Evolutionary conservation across 2,113 vertebrate genomes (phyloP), one percentile per base, ranked within the genome.

Genomic region (Thalassoma bifasciatum): DNA sequence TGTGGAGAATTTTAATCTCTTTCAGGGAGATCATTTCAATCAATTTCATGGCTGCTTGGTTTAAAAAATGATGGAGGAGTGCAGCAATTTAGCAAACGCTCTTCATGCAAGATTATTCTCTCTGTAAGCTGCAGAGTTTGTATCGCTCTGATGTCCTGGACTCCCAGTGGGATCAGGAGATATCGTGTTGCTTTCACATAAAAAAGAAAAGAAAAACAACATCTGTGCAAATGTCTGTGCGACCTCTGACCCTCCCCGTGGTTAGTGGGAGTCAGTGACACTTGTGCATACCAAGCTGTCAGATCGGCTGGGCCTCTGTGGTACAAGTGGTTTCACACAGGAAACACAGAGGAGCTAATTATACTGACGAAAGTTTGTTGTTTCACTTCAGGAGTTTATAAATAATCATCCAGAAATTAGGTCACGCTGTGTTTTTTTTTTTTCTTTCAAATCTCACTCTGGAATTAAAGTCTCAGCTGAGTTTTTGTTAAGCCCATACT

Each of bases 251-350:
- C 81, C 49, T 51, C 22, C 1, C 59, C 37, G 66, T 51, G 63
- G 76, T 77, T 52, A 47, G 70, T 22, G 57, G 52, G 81, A 79
- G 61, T 51, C 72, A 12, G 53, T 30, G 52, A 74, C 79, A 86
- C 61, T 83, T 57, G 65, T 49, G 52, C 82, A 84, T 86, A 77
- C 84, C 70, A 3, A 85, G 80, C 76, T 85, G 75, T 81, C 82
- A 56, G 57, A 75, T 67, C 46, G 23, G 23, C 50, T 62, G 16
- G 5, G 62, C 69, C 50, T 44, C 68, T 73, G 60, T 51, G 81
- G 74, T 59, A 2, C 46, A 11, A 47, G 49, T 44, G 69, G 71
- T 71, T 11, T 67, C 59, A 65, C 60, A 63, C 71, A 83, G 77
- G 64, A 81, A 86, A 69, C 21, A 30, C 66, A 64, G 36, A 56